Base-by-base conservation (phyloP, 2,113 vertebrate genomes). In the Rhadina sibilatrix region DNA sequence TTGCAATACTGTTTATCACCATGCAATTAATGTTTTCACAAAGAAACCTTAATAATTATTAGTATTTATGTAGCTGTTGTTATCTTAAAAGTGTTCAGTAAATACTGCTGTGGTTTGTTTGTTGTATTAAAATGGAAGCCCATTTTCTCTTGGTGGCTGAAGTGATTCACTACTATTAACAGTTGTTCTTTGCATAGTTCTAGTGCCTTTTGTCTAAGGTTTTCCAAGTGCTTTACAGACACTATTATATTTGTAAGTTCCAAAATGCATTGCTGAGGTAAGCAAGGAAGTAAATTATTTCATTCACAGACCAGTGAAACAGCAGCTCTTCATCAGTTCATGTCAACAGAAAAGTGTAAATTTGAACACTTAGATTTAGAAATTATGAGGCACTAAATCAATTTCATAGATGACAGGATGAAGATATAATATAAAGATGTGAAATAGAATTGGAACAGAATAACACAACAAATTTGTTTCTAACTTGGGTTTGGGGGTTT, bases 1-100 rank as follows among this genome's bases (percentile, higher is more conserved):
- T 66, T 92, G 64, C 85, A 96, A 33, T 93, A 83, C 47, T 4
- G 10, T 95, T 90, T 77, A 84, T 90, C 75, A 85, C 66, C 85
- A n/a, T 59, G 75, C 90, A 94, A 27, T 70, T 72, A 87, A 95
- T 70, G 75, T 90, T 89, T 93, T 70, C 94, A 96, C 94, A 90
- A 57, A 85, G 70, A 69, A 83, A 96, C 91, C 82, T 93, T 90
- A 93, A 93, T 52, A 88, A 77, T 71, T 81, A 50, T 78, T 50
- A 59, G 24, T 70, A 57, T 74, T 92, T 70, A 23, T 80, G 54
- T 74, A 86, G 52, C 59, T 72, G 53, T 57, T 71, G 12, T 77
- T 89, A 31, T 44, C 82, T 88, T 66, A 65, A 11, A 87, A 93
- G 85, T 81, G 64, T 59, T 93, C 17, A 10, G 79, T 85, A 90